Evolutionary conservation across 2,113 vertebrate species (phyloP).

Genomic region (Sylvietta virens): DNA sequence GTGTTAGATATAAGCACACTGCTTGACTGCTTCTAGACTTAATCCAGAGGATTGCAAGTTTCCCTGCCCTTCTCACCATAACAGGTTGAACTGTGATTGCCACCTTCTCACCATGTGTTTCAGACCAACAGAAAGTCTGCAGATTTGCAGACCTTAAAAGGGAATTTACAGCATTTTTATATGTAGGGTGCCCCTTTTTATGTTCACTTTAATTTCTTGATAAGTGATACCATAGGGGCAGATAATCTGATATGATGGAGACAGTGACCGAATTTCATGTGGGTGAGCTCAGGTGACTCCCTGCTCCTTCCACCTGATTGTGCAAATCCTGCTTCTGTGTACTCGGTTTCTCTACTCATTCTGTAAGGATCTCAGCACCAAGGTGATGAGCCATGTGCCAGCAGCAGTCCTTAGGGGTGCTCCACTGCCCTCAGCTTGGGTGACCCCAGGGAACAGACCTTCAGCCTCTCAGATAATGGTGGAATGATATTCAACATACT

Average conservation of each 20-base stretch:
- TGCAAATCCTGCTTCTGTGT: neutral
- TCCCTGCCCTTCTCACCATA: neutral
- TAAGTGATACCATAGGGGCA: neutral
- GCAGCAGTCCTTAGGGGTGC: neutral
- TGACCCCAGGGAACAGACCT: neutral
- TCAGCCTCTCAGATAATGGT: neutral
- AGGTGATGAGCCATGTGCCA: accelerated
- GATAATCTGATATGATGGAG: neutral
- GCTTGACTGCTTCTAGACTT: neutral
- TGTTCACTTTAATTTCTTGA: neutral
- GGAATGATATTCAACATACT: neutral
- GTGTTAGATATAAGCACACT: neutral
- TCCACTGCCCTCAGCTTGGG: neutral
- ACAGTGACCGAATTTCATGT: neutral
- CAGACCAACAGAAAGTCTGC: neutral
- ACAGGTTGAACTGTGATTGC: neutral
- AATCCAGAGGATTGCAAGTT: neutral
- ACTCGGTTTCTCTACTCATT: neutral
- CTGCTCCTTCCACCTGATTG: neutral
- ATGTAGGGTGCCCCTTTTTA: neutral
- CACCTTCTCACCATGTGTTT: neutral
- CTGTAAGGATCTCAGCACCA: neutral
- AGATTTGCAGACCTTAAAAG: neutral
- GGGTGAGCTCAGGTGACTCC: neutral
- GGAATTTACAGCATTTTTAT: neutral